Conservation (phyloP, 1,140 invertebrate genomes). For the Lordiphosa stackelbergi region DNA sequence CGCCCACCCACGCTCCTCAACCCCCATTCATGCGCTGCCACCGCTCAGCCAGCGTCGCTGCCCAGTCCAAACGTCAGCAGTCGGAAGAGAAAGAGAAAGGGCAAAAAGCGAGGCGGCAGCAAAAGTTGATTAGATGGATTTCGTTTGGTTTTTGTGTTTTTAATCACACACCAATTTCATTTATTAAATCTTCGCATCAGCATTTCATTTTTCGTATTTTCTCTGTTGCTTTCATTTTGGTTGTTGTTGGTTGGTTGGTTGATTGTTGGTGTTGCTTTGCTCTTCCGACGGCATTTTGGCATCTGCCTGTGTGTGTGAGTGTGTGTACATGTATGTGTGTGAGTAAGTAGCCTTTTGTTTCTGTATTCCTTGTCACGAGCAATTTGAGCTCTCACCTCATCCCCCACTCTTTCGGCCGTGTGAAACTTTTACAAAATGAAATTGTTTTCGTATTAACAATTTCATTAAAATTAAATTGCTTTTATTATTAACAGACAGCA, state of each 20-base stretch:
- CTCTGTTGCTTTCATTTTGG: constrained; percentile 22
- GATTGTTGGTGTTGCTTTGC: constrained; percentile 15
- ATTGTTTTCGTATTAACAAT: constrained; percentile 76
- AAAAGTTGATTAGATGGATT: constrained; percentile 78
- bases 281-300: constrained; percentile 49
- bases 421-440: constrained; percentile 74
- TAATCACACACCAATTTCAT: constrained; percentile 78
- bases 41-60: background rate
- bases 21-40: background rate
- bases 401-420: background rate
- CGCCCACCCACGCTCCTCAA: constrained; percentile 3
- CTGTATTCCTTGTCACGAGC: constrained; percentile 60
- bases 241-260: constrained; percentile 19
- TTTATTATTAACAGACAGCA: constrained; percentile 57
- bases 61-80: background rate
- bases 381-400: constrained; percentile 49
- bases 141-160: constrained; percentile 78
- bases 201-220: constrained; percentile 72
- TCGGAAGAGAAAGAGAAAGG: background rate
- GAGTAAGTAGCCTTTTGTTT: constrained; percentile 28
- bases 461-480: constrained; percentile 76
- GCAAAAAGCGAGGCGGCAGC: constrained; percentile 45
- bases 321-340: constrained; percentile 14
- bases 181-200: constrained; percentile 78
- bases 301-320: constrained; percentile 18